These are phyloP conservation scores for Therioaphis trifolii DNA, from an alignment of 2,888 invertebrate species.

Conservation along the genomic window DNA sequence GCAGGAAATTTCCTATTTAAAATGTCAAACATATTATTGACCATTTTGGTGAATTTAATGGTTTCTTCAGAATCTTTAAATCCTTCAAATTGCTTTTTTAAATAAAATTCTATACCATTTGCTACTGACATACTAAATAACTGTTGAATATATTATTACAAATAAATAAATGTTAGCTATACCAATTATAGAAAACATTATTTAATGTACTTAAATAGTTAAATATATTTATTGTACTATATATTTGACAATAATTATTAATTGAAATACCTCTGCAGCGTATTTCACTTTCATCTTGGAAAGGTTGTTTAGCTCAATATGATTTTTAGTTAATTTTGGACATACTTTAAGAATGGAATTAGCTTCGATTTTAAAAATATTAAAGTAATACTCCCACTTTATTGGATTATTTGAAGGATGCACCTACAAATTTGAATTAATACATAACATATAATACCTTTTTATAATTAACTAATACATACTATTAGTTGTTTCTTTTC, in stretches of 20 bases:
- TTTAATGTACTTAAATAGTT: not conserved
- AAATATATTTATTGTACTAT: not conserved
- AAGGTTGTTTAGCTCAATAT: not conserved
- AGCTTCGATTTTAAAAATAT: not conserved
- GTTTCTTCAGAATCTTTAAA: conserved; percentile 3
- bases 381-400: not conserved
- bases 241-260: not conserved
- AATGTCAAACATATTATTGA: conserved; percentile 17
- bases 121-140: conserved; percentile 2
- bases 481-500: not conserved
- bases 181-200: not conserved
- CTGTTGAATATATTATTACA: not conserved
- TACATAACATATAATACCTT: not conserved
- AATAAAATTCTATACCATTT: not conserved
- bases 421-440: not conserved
- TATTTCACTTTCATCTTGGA: not conserved
- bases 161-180: not conserved
- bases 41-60: not conserved
- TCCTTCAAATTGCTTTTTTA: not conserved
- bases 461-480: not conserved
- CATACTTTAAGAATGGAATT: conserved; percentile 10
- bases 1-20: not conserved
- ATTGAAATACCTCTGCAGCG: not conserved
- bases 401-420: conserved; percentile 1
- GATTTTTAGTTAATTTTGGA: not conserved